phyloP scores from a whole-genome alignment of 2,888 invertebrate genomes.

The Apoderus coryli region DNA sequence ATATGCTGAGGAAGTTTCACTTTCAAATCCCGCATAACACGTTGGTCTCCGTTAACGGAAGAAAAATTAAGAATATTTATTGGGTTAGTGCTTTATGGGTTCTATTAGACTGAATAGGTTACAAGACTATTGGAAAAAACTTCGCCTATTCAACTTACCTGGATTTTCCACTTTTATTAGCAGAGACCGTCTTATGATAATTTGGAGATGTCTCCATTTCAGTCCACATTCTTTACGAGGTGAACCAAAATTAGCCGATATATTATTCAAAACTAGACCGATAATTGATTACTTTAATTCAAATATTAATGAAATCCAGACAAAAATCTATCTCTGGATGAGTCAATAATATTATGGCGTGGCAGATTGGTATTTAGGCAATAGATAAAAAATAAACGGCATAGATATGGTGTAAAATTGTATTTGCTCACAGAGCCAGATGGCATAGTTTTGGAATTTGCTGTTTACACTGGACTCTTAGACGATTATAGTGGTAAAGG shows the following conservation, averaged over 20 bases:
- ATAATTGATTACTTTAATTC: constrained; percentile 26
- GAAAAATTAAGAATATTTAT: constrained; percentile 7
- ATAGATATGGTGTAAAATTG: constrained; percentile 26
- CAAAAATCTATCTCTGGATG: constrained; percentile 17
- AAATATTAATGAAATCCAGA: constrained; percentile 13
- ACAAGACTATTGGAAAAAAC: constrained; percentile 14
- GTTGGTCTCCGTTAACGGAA: constrained; percentile 6
- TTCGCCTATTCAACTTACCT: constrained; percentile 11
- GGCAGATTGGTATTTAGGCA: constrained; percentile 24
- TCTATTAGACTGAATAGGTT: constrained; percentile 8
- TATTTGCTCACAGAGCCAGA: constrained; percentile 20
- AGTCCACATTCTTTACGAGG: too few species aligned
- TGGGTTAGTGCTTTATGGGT: constrained; percentile 12
- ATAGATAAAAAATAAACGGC: constrained; percentile 25
- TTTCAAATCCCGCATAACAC: too few species aligned
- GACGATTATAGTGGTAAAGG: constrained; percentile 21
- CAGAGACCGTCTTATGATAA: constrained; percentile 13
- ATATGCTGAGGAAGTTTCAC: too few species aligned
- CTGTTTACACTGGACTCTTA: constrained; percentile 21
- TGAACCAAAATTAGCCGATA: constrained; percentile 5
- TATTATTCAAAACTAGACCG: constrained; percentile 21
- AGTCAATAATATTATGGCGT: constrained; percentile 19
- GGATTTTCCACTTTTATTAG: constrained; percentile 12
- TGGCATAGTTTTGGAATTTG: constrained; percentile 20
- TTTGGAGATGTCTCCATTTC: too few species aligned